Base-by-base conservation (phyloP, 2,113 vertebrate species). In the Pomatorhinus ruficollis region DNA sequence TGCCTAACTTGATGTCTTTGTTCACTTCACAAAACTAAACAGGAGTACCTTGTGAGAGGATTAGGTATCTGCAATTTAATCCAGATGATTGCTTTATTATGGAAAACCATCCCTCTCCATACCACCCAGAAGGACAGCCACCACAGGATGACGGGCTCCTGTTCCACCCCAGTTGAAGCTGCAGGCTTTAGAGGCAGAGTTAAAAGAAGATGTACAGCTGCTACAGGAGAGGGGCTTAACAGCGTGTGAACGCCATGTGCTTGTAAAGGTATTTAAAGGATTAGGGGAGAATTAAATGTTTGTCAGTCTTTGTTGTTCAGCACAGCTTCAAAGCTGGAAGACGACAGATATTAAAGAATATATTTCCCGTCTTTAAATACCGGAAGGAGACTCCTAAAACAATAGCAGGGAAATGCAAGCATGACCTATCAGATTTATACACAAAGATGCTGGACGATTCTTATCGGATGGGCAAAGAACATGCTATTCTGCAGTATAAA, bases 21-120 rank as follows among this genome's bases (percentile, higher is more conserved):
- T 97, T 97, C 50, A 10, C 76, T 83, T 90, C 83, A 97, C 95
- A 97, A 97, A 97, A 96, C 69, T 76, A 95, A 93, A 92, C 33
- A 95, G 94, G 61, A 96, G 70, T 57, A 94, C 83, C 92, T 81
- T 93, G 86, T 93, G 82, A 90, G 86, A 87, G 96, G 96, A 97
- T 97, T 97, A 96, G 86, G 79, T 95, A 95, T 96, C 96, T 97
- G 93, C 92, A 97, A 96, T 97, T 96, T 94, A 95, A 95, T 92
- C 90, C 94, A 96, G 85, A 98, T 78, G 81, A 96, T 63, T 12
- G n/a, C 90, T 96, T 97, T 93, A 90, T 97, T 95, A 97, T 93
- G 90, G 89, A 95, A 98, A 97, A 82, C 47, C 52, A 92, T 91
- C 69, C 90, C 70, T 56, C 60, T 89, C n/a, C 19, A 18, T 92